phyloP scores from a whole-genome alignment of 2,888 invertebrate genomes.

The Saturnia pavonia region DNA sequence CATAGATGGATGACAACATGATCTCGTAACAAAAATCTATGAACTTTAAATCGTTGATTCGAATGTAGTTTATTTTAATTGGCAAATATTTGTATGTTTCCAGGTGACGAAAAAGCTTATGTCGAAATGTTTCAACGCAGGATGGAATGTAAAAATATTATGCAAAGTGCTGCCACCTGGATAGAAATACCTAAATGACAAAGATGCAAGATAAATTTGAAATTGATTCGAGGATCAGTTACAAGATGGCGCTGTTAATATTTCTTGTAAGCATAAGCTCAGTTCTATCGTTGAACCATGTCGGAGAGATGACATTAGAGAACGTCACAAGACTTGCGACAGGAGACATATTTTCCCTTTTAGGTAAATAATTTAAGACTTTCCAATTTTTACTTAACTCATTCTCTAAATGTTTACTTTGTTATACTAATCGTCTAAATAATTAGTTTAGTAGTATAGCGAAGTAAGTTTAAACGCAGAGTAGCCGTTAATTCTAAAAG shows the following conservation, averaged over 20 bases:
- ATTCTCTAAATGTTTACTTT: too few relatives aligned
- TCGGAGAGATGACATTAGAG: slow-evolving; percentile 67
- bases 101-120: slow-evolving; percentile 40
- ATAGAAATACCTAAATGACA: slow-evolving; percentile 41
- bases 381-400: background rate
- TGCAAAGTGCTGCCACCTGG: slow-evolving; percentile 43
- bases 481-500: background rate
- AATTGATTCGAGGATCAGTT: slow-evolving; percentile 30
- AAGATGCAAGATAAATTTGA: slow-evolving; percentile 25
- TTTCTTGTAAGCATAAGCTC: slow-evolving; percentile 39
- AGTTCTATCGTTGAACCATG: slow-evolving; percentile 40
- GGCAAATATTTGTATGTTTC: slow-evolving; percentile 28
- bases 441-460: too few relatives aligned
- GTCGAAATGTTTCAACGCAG: slow-evolving; percentile 28
- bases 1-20: background rate
- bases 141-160: slow-evolving; percentile 29
- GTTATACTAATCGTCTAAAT: too few relatives aligned
- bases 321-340: slow-evolving; percentile 82
- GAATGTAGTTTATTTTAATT: background rate
- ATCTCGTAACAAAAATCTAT: background rate
- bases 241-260: slow-evolving; percentile 61
- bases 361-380: slow-evolving; percentile 59
- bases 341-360: slow-evolving; percentile 82
- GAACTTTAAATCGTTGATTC: background rate
- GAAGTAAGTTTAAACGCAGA: background rate